Percentiles rank a stretch among this genome's conserved stretches.
Evolutionary conservation across 1,140 invertebrate genomes (phyloP).

Genomic region (Oncopodura yosiiana): DNA sequence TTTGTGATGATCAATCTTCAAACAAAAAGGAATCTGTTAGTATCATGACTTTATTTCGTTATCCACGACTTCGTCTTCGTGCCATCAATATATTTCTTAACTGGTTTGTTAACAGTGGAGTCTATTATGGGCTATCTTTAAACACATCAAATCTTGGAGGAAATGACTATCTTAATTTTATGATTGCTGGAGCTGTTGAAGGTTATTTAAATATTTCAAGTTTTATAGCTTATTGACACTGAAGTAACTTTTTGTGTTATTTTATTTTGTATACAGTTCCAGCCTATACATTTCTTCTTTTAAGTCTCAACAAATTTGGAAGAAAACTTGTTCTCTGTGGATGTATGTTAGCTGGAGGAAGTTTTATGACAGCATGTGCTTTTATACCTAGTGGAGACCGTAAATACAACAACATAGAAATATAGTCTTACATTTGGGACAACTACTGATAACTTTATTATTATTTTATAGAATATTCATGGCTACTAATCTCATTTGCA

Average conservation of each 20-base stretch:
- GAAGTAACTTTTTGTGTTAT: background rate
- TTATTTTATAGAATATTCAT: slow-evolving; percentile 46
- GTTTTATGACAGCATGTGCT: slow-evolving; percentile 5
- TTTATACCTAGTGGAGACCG: background rate
- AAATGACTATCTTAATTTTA: slow-evolving; percentile 63
- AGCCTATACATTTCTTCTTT: slow-evolving; percentile 30
- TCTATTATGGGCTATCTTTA: slow-evolving; percentile 73
- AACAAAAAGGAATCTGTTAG: slow-evolving; percentile 7
- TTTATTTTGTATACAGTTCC: slow-evolving; percentile 2
- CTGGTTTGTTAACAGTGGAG: slow-evolving; percentile 62
- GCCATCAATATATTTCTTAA: slow-evolving; percentile 63
- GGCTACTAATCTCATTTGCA: slow-evolving; percentile 54
- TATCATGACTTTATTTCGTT: slow-evolving; percentile 47
- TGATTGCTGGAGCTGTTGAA: slow-evolving; percentile 64
- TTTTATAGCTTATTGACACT: slow-evolving; percentile 46
- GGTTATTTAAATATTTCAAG: slow-evolving; percentile 61
- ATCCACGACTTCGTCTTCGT: slow-evolving; percentile 58
- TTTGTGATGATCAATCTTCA: slow-evolving; percentile 39
- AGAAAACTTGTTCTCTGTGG: slow-evolving; percentile 57
- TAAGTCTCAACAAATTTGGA: slow-evolving; percentile 61
- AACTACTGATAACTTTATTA: slow-evolving; percentile 16
- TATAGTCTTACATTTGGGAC: slow-evolving; percentile 13
- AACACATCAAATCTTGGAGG: slow-evolving; percentile 64
- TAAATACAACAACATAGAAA: background rate
- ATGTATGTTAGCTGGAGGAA: slow-evolving; percentile 55